phyloP scores from a whole-genome alignment of 2,797 vertebrate species.

The Valencia hispanica region DNA sequence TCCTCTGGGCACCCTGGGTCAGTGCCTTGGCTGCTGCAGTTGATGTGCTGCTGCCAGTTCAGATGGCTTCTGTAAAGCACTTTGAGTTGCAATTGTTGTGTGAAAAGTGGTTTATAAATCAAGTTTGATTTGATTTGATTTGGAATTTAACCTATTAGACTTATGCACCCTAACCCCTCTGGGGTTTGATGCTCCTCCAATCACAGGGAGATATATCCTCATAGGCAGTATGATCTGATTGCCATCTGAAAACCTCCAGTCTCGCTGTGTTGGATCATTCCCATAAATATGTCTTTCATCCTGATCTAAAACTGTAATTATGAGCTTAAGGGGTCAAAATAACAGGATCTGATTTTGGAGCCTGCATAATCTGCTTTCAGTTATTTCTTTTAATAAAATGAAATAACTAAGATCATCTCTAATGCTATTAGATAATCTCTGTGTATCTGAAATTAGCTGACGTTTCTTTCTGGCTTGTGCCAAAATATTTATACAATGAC shows the following conservation, averaged over 20 bases:
- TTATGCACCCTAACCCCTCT: background rate
- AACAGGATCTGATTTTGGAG: conserved; percentile 61
- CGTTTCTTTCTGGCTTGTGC: conserved; percentile 34
- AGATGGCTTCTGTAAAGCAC: too few relatives aligned
- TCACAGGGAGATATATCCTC: conserved; percentile 12
- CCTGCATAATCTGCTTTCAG: conserved; percentile 69
- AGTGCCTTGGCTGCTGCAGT: too few relatives aligned
- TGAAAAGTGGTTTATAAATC: too few relatives aligned
- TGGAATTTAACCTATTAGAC: background rate
- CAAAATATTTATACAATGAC: conserved; percentile 57
- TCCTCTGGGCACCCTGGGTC: too few relatives aligned
- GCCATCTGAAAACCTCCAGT: conserved; percentile 52
- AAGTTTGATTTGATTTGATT: too few relatives aligned
- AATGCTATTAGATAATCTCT: background rate
- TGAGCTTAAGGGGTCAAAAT: conserved; percentile 74
- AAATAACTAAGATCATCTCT: conserved; percentile 69
- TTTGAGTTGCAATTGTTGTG: too few relatives aligned
- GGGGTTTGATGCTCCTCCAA: conserved; percentile 2
- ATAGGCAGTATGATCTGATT: conserved; percentile 42
- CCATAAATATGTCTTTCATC: conserved; percentile 67
- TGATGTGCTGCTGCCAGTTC: too few relatives aligned
- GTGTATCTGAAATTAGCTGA: background rate
- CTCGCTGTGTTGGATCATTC: conserved; percentile 42
- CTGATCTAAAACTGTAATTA: conserved; percentile 77
- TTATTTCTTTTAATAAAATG: conserved; percentile 75